Conservation (phyloP, 23 tunicate genomes). For the Corella eumyota region DNA sequence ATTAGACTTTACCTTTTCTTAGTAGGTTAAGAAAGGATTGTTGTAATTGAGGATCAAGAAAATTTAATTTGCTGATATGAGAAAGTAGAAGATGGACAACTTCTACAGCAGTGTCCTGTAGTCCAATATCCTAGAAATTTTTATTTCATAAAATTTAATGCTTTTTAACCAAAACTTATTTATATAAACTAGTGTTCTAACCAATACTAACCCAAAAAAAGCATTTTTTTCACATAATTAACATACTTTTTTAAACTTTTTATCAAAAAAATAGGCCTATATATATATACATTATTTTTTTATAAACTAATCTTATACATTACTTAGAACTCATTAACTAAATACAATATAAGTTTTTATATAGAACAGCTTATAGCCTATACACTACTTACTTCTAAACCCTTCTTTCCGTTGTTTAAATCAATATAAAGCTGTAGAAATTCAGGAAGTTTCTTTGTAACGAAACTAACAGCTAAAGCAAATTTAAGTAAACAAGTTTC, state of each 20-base stretch:
- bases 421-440: slow-evolving; percentile 31
- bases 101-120: slow-evolving; percentile 71
- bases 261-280: not conserved
- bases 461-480: slow-evolving; percentile 56
- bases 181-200: too few species aligned
- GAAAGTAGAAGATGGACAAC: slow-evolving; percentile 47
- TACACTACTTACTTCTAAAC: slow-evolving; percentile 18
- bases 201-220: too few species aligned
- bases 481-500: not conserved
- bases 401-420: slow-evolving; percentile 20
- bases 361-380: too few species aligned
- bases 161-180: too few species aligned
- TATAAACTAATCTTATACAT: too few species aligned
- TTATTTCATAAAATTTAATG: not conserved
- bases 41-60: slow-evolving; percentile 23
- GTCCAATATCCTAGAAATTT: slow-evolving; percentile 43
- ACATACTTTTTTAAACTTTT: not conserved
- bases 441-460: slow-evolving; percentile 44
- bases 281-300: not conserved
- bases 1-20: slow-evolving; percentile 31
- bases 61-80: slow-evolving; percentile 4
- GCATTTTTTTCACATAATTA: too few species aligned
- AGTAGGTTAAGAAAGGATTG: slow-evolving; percentile 27
- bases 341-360: too few species aligned
- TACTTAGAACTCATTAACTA: too few species aligned